A percentile compares a stretch with the other conserved stretches of the same genome.
phyloP scores from a whole-genome alignment of 2,113 vertebrate species.

The Malurus elegans region DNA sequence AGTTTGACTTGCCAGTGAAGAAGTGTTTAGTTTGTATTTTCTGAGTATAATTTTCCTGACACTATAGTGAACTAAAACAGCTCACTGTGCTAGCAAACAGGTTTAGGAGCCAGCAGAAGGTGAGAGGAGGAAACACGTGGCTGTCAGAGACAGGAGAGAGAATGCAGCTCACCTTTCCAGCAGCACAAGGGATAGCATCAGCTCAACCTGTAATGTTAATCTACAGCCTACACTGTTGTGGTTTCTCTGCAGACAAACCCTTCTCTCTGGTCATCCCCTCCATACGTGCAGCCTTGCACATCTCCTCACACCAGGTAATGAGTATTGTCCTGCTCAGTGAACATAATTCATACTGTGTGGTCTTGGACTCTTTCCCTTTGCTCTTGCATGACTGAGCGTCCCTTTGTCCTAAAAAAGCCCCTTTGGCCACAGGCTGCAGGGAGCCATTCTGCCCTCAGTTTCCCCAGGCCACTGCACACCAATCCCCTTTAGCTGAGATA shows the following conservation, averaged over 20 bases:
- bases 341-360: background rate
- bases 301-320: background rate
- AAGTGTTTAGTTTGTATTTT: background rate
- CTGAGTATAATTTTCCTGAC: background rate
- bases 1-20: background rate
- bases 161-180: background rate
- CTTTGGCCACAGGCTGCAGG: background rate
- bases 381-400: background rate
- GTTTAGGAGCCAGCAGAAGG: background rate
- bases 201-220: background rate
- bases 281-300: background rate
- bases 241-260: background rate
- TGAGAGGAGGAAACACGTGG: background rate
- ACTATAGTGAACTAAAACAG: background rate
- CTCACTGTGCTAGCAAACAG: background rate
- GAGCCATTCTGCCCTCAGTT: background rate
- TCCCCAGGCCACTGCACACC: background rate
- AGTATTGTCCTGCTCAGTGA: background rate
- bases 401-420: background rate
- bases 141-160: background rate
- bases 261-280: background rate
- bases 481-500: background rate
- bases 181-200: background rate
- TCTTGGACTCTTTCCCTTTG: background rate
- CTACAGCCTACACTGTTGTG: background rate